These are phyloP conservation scores for Ichneumoninae sp. DNA, from an alignment of 2,888 invertebrate species.

Conservation along the genomic window DNA sequence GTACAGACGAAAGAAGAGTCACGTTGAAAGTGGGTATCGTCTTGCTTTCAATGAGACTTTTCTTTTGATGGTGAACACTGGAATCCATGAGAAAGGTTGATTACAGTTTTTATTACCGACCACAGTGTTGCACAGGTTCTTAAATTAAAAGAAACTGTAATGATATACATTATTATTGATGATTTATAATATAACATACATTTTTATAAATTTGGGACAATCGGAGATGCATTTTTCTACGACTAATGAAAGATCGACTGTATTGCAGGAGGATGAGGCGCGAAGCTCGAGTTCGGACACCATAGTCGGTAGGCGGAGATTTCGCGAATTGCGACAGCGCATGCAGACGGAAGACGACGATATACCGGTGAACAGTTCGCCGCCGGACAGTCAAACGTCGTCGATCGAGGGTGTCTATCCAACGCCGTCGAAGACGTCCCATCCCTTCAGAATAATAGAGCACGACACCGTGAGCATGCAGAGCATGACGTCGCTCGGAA, in stretches of 20 bases:
- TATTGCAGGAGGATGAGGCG: conserved; percentile 84
- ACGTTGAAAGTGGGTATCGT: too few relatives aligned
- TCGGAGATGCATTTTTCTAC: background rate
- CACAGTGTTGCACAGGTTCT: too few relatives aligned
- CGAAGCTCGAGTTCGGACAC: conserved; percentile 78
- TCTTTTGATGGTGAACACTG: too few relatives aligned
- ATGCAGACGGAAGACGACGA: conserved; percentile 95
- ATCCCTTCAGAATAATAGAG: conserved; percentile 94
- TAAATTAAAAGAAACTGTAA: too few relatives aligned
- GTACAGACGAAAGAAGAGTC: too few relatives aligned
- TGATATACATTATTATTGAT: background rate
- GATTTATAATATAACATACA: background rate
- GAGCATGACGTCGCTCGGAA: conserved; percentile 94
- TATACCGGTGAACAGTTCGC: conserved; percentile 88
- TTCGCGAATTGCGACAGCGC: conserved; percentile 93
- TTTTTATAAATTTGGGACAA: background rate
- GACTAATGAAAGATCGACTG: background rate
- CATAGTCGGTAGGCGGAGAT: conserved; percentile 88
- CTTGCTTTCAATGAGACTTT: too few relatives aligned
- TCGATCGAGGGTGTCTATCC: conserved; percentile 92
- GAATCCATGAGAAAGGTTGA: too few relatives aligned
- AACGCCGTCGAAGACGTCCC: conserved; percentile 87
- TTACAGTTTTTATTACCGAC: too few relatives aligned
- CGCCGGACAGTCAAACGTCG: conserved; percentile 91
- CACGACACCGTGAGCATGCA: conserved; percentile 95